Evolutionary conservation across 2,113 vertebrate genomes (phyloP).

Genomic region (Megaceryle maxima): DNA sequence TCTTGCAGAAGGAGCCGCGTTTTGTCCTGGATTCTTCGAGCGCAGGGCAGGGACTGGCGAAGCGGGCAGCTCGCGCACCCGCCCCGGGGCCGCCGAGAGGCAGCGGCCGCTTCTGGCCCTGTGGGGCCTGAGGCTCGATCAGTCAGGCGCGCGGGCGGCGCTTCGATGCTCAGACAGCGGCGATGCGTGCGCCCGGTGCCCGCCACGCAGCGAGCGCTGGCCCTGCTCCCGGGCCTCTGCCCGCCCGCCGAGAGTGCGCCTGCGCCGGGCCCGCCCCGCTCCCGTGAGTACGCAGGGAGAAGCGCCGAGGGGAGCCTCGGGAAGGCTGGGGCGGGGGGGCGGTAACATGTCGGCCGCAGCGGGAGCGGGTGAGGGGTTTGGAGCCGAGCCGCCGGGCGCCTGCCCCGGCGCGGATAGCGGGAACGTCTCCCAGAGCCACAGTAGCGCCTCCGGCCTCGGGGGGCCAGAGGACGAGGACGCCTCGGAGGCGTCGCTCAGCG

Average conservation of each 20-base stretch:
- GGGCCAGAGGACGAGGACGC: conserved; percentile 74
- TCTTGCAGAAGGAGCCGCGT: accelerated
- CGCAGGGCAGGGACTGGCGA: too few species aligned
- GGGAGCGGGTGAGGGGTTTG: accelerated
- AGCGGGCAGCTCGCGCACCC: too few species aligned
- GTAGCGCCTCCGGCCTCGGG: conserved; percentile 86
- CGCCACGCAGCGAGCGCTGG: neutral
- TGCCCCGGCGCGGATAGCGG: conserved; percentile 88
- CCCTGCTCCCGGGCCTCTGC: neutral
- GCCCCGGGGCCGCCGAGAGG: too few species aligned
- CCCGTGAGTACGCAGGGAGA: neutral
- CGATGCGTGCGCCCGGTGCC: accelerated
- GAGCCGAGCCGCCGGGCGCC: conserved; percentile 62
- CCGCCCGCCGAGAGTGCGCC: neutral
- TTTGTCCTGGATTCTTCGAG: accelerated
- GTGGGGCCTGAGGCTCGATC: accelerated
- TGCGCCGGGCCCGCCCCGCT: neutral
- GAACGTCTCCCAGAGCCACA: conserved; percentile 89
- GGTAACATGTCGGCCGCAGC: neutral
- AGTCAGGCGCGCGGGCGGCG: accelerated
- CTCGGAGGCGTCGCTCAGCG: conserved; percentile 75
- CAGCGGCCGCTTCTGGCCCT: neutral
- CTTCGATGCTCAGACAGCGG: accelerated
- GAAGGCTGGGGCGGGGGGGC: neutral
- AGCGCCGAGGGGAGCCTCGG: too few species aligned